Percentiles rank a stretch among this genome's conserved stretches.
Conservation (phyloP, 2,888 invertebrate species). For the Aporophyla nigra region DNA sequence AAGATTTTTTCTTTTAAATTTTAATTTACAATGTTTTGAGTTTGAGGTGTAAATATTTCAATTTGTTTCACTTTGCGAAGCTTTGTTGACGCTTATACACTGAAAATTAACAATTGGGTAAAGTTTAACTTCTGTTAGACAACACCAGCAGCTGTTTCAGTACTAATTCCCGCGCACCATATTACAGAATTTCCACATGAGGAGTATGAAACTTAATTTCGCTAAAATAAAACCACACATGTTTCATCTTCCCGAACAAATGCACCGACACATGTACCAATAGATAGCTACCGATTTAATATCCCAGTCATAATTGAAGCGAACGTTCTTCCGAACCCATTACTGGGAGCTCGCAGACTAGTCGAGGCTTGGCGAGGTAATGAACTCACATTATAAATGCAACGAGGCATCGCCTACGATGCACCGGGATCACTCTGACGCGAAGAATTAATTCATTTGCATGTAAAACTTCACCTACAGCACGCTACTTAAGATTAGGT, state of each 20-base stretch:
- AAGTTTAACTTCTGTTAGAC: conserved; percentile 17
- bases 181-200: conserved; percentile 4
- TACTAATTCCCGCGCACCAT: conserved; percentile 12
- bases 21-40: conserved; percentile 52
- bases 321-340: conserved; percentile 89
- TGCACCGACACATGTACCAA: conserved; percentile 68
- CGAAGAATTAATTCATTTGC: conserved; percentile 91
- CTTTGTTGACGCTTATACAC: conserved; percentile 14
- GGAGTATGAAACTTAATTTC: conserved; percentile 38
- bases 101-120: conserved; percentile 18
- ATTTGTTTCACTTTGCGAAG: conserved; percentile 33
- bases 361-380: conserved; percentile 84
- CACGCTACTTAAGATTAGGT: conserved; percentile 83
- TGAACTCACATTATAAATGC: conserved; percentile 91
- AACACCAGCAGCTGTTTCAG: conserved; percentile 16
- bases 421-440: conserved; percentile 84
- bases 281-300: conserved; percentile 85
- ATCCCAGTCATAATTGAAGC: conserved; percentile 88
- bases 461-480: conserved; percentile 88
- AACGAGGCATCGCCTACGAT: conserved; percentile 88
- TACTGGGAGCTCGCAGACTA: conserved; percentile 82
- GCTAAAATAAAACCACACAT: conserved; percentile 59
- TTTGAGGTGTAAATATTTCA: conserved; percentile 54
- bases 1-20: conserved; percentile 61
- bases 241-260: conserved; percentile 39